Base-by-base conservation (phyloP, 2,113 vertebrate species). In the Casuarius casuarius region DNA sequence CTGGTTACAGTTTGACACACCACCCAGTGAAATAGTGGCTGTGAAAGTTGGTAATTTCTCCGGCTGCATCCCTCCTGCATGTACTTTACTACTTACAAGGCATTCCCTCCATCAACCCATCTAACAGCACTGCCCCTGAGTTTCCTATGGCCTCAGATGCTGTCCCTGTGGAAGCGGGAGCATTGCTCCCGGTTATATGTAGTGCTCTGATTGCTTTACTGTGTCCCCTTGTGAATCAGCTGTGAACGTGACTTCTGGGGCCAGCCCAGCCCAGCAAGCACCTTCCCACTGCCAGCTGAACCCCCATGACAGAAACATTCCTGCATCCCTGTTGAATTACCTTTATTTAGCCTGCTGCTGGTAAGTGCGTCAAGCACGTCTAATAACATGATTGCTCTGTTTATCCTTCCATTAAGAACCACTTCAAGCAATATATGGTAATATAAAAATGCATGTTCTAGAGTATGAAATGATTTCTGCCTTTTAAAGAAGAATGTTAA, bases 351-450 rank as follows among this genome's bases (percentile, higher is more conserved):
- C 93, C 95, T 95, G 90, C 96, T 95, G 87, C 95, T 80, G 96
- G 95, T 94, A 95, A 96, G 95, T 96, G 94, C 96, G 66, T 94
- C 96, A 95, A 96, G 96, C 94, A 96, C 96, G 59, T 96, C 94
- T 97, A 97, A 97, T 97, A 97, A 96, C 93, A 97, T 97, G 97
- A 97, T 97, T 97, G 96, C 95, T 97, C 94, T 97, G 97, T 97
- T 97, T 97, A 97, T 96, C 96, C 96, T 97, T 97, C 96, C 96
- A 97, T 97, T 97, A 97, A 97, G 97, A 97, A 97, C 94, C 96
- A 97, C 96, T 97, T 97, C 96, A 95, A 97, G 96, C 95, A 96
- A 96, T 97, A 97, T 96, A 96, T 96, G 97, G 95, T 96, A 97
- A 96, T 97, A 95, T 90, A 96, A 97, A 97, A 97, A 97, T 97